These are phyloP conservation scores for Premnoplex brunnescens DNA, from an alignment of 2,797 vertebrate species.

Conservation along the genomic window DNA sequence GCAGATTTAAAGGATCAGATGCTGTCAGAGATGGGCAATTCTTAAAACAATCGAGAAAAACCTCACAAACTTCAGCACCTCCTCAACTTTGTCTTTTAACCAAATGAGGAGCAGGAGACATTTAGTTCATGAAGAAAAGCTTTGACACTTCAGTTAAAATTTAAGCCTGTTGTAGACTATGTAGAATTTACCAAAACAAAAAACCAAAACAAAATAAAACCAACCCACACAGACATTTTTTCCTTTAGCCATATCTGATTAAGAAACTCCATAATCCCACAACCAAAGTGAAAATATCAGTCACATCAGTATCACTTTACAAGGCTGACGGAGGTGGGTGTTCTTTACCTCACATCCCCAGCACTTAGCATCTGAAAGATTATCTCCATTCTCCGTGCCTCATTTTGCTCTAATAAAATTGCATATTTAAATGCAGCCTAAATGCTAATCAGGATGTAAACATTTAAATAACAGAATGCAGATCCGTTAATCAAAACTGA, in stretches of 20 bases:
- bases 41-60: not conserved
- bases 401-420: not conserved
- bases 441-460: conserved; percentile 11
- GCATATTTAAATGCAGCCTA: not conserved
- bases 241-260: not conserved
- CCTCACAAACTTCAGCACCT: not conserved
- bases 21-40: not conserved
- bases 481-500: conserved; percentile 43
- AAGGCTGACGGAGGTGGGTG: not conserved
- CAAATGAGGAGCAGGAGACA: not conserved
- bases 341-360: not conserved
- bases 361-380: not conserved
- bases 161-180: not conserved
- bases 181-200: not conserved
- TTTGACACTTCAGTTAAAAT: not conserved
- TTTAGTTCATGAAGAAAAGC: not conserved
- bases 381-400: not conserved
- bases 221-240: not conserved
- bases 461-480: conserved; percentile 27
- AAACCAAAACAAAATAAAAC: not conserved
- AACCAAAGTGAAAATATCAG: not conserved
- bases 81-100: not conserved
- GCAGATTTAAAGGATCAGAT: not conserved
- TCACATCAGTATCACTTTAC: not conserved
- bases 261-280: not conserved